Conservation (phyloP, 2,797 vertebrate genomes). For the Cryptoblepharus egeriae region DNA sequence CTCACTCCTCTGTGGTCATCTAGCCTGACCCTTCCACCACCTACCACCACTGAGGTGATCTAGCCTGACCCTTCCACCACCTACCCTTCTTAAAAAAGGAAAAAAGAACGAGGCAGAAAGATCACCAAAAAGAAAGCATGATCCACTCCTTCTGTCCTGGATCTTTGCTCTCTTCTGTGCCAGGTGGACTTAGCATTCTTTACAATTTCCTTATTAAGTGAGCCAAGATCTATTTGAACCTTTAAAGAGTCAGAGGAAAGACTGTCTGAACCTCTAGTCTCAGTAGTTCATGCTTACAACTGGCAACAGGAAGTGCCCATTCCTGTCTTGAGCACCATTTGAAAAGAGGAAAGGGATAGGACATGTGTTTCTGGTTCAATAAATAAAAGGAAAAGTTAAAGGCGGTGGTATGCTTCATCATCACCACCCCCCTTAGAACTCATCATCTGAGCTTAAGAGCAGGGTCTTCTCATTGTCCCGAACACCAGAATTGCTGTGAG, state of each 20-base stretch:
- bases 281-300: constrained; percentile 11
- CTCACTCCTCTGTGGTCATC: background rate
- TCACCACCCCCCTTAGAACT: constrained; percentile 81
- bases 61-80: background rate
- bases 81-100: background rate
- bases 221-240: constrained; percentile 15
- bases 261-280: constrained; percentile 29
- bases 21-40: background rate
- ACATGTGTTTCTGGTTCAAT: constrained; percentile 74
- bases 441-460: constrained; percentile 95
- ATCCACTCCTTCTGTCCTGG: background rate
- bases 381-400: constrained; percentile 63
- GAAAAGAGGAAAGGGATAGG: constrained; percentile 51
- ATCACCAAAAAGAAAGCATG: background rate
- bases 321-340: constrained; percentile 61
- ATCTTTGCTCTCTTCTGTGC: constrained; percentile 23
- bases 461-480: constrained; percentile 96
- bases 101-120: background rate
- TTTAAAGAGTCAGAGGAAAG: background rate
- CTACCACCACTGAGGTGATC: background rate
- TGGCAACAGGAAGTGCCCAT: constrained; percentile 50
- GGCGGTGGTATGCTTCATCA: background rate
- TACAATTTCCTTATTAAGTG: background rate
- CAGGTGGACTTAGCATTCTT: background rate
- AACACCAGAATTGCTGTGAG: constrained; percentile 75